Conservation (phyloP, 2,113 vertebrate species). For the Malaclemys terrapin region DNA sequence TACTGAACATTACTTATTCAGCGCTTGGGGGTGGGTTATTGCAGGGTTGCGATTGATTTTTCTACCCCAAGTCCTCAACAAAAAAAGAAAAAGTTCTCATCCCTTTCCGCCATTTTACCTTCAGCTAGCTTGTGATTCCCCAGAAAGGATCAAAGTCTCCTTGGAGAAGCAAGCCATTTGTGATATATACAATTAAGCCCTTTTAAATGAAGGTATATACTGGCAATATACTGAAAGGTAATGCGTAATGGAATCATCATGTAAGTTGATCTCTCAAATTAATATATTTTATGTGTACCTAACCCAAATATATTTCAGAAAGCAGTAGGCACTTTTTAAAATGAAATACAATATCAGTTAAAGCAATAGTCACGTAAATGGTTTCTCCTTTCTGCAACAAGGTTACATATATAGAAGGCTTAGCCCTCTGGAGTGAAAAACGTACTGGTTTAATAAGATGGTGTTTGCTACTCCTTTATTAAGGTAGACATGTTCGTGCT, state of each 20-base stretch:
- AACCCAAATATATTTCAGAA: not conserved
- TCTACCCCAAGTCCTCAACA: slow-evolving; percentile 2
- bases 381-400: not conserved
- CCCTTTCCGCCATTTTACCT: not conserved
- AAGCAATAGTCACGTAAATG: not conserved
- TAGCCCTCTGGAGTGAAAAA: not conserved
- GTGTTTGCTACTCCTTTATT: slow-evolving; percentile 7
- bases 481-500: slow-evolving; percentile 13
- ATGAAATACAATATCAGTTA: not conserved
- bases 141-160: slow-evolving; percentile 4
- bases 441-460: slow-evolving; percentile 23
- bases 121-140: not conserved
- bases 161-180: not conserved
- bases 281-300: not conserved
- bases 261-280: slow-evolving; percentile 20
- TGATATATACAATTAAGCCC: not conserved
- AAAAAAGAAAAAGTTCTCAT: slow-evolving; percentile 12
- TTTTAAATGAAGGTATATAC: slow-evolving; percentile 1
- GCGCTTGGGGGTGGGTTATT: not conserved
- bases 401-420: not conserved
- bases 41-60: not conserved
- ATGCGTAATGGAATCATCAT: not conserved
- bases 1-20: not conserved
- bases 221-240: not conserved
- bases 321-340: not conserved